These are phyloP conservation scores for Nineta flava DNA, from an alignment of 2,888 invertebrate species.

Conservation along the genomic window DNA sequence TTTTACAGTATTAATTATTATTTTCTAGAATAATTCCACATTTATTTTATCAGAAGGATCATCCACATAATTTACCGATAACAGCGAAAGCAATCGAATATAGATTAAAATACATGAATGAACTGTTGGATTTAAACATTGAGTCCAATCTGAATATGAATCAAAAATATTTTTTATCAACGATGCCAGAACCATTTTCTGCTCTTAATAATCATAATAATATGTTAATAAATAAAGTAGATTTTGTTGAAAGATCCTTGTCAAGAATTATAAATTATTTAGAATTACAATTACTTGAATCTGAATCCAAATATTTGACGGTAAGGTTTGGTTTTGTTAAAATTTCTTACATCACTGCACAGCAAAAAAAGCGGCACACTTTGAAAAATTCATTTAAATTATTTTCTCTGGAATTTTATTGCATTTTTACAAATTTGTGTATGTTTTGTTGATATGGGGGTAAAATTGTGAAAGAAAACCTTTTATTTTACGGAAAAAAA, in stretches of 20 bases:
- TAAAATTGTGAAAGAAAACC: too few species aligned
- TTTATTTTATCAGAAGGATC: constrained; percentile 29
- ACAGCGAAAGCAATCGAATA: constrained; percentile 32
- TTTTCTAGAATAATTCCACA: constrained; percentile 29
- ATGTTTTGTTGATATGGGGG: too few species aligned
- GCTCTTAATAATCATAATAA: constrained; percentile 18
- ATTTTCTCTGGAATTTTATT: too few species aligned
- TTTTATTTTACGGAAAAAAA: too few species aligned
- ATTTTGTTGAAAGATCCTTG: constrained; percentile 32
- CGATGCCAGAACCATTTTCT: constrained; percentile 33
- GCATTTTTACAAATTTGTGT: too few species aligned
- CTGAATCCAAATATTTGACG: constrained; percentile 48
- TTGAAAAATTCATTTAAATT: too few species aligned
- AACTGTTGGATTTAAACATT: constrained; percentile 14
- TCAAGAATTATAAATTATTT: constrained; percentile 38
- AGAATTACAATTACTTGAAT: constrained; percentile 35
- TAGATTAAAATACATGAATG: constrained; percentile 22
- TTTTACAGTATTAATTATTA: constrained; percentile 8
- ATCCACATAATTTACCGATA: constrained; percentile 34
- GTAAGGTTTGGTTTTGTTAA: constrained; percentile 33
- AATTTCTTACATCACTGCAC: constrained; percentile 5
- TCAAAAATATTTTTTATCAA: constrained; percentile 30
- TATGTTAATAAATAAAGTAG: constrained; percentile 13
- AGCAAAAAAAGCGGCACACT: too few species aligned
- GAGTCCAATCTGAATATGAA: constrained; percentile 20